Conservation (phyloP, 2,797 vertebrate genomes). For the Nyctibius grandis region DNA sequence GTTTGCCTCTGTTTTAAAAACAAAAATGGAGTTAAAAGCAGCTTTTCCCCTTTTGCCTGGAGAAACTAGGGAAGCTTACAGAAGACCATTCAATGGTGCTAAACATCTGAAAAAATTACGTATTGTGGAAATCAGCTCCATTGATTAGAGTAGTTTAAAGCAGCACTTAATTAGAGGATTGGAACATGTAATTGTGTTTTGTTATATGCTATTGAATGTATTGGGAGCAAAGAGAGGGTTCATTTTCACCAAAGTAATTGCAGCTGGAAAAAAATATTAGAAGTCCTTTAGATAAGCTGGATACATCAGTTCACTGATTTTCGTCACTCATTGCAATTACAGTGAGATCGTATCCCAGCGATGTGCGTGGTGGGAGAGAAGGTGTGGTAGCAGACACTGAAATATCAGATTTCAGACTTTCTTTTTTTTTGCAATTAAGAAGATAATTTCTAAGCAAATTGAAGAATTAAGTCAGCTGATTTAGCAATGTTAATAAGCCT, state of each 20-base stretch:
- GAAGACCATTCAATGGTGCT: constrained; percentile 59
- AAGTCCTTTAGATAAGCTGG: constrained; percentile 61
- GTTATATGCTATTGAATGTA: constrained; percentile 69
- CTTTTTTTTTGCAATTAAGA: constrained; percentile 40
- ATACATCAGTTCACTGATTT: constrained; percentile 62
- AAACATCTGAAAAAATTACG: constrained; percentile 75
- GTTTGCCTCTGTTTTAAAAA: constrained; percentile 62
- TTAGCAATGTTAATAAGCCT: constrained; percentile 26
- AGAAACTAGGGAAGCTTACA: constrained; percentile 61
- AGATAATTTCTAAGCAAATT: constrained; percentile 61
- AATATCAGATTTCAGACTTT: constrained; percentile 40
- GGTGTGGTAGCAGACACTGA: constrained; percentile 21
- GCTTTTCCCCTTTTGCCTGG: constrained; percentile 62
- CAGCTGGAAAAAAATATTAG: constrained; percentile 44
- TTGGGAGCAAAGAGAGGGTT: constrained; percentile 63
- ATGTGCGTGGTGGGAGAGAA: constrained; percentile 20
- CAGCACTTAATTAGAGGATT: constrained; percentile 78
- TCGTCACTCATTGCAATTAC: constrained; percentile 50
- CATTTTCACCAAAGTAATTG: constrained; percentile 72
- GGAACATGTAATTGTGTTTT: constrained; percentile 73
- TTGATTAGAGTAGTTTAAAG: constrained; percentile 77
- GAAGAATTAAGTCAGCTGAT: constrained; percentile 65
- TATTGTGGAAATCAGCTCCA: constrained; percentile 72
- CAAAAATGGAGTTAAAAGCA: constrained; percentile 61
- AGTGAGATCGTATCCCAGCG: constrained; percentile 47